Percentiles rank a stretch among this genome's conserved stretches.
Conservation (phyloP, 2,113 vertebrate species). For the Nycticorax nycticorax region DNA sequence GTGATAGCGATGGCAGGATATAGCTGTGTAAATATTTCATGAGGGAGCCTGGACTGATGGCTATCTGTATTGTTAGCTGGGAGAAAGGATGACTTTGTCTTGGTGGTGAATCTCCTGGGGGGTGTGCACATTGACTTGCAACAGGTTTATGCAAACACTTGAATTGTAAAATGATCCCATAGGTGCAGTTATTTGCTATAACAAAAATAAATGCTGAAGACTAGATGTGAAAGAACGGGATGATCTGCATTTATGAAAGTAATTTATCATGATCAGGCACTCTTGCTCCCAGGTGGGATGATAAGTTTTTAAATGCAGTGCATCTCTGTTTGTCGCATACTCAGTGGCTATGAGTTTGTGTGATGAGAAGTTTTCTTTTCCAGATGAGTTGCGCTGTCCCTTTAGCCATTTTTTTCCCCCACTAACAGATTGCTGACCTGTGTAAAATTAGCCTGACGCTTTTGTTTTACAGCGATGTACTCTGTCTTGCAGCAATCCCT, state of each 20-base stretch:
- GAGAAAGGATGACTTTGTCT: neutral
- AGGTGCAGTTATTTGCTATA: neutral
- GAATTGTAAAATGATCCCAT: neutral
- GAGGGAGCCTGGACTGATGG: neutral
- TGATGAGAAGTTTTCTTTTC: neutral
- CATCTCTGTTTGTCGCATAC: neutral
- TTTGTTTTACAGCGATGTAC: neutral
- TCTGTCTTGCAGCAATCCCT: neutral
- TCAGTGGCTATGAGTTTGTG: neutral
- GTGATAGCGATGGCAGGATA: fast-evolving
- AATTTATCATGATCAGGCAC: neutral
- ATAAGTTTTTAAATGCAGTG: neutral
- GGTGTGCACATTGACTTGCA: neutral
- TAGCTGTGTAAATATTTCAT: neutral
- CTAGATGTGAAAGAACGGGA: neutral
- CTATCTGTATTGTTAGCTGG: neutral
- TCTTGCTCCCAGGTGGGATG: neutral
- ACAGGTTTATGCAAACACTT: neutral
- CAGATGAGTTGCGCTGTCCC: neutral
- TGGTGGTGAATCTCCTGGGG: neutral
- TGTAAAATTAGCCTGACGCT: neutral
- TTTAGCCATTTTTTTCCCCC: neutral
- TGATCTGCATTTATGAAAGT: neutral
- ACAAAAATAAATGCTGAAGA: neutral
- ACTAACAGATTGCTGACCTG: neutral